Evolutionary conservation across 2,113 vertebrate genomes (phyloP).

Genomic region (Podarcis raffonei): DNA sequence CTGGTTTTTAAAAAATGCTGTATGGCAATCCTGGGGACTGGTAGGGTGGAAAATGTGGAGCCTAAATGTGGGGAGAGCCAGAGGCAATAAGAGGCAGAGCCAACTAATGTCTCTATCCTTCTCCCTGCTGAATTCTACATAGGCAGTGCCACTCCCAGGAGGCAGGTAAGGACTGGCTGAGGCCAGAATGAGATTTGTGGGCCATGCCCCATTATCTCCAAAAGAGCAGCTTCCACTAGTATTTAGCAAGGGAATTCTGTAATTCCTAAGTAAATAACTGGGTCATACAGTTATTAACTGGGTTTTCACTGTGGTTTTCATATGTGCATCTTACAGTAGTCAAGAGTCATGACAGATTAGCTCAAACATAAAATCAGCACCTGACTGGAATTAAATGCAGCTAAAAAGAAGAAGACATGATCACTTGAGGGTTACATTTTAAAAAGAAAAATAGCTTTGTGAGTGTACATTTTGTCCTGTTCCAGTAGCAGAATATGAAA

Average conservation of each 20-base stretch:
- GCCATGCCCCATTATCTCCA: too few relatives aligned
- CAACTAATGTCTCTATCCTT: too few relatives aligned
- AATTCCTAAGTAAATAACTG: background rate
- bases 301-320: background rate
- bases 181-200: too few relatives aligned
- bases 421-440: background rate
- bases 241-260: background rate
- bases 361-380: background rate
- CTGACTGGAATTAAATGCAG: background rate
- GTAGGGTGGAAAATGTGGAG: too few relatives aligned
- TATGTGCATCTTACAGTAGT: background rate
- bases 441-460: background rate
- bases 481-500: background rate
- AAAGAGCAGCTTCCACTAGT: background rate
- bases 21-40: too few relatives aligned
- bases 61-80: too few relatives aligned
- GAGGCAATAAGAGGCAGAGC: too few relatives aligned
- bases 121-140: too few relatives aligned
- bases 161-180: too few relatives aligned
- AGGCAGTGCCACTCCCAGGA: too few relatives aligned
- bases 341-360: background rate
- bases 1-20: too few relatives aligned
- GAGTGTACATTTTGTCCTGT: background rate
- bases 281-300: conserved; percentile 19
- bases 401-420: background rate